Evolutionary conservation across 1,140 invertebrate species (phyloP), one percentile per base, ranked within the genome.

Genomic region (Dendroctonus ponderosae): DNA sequence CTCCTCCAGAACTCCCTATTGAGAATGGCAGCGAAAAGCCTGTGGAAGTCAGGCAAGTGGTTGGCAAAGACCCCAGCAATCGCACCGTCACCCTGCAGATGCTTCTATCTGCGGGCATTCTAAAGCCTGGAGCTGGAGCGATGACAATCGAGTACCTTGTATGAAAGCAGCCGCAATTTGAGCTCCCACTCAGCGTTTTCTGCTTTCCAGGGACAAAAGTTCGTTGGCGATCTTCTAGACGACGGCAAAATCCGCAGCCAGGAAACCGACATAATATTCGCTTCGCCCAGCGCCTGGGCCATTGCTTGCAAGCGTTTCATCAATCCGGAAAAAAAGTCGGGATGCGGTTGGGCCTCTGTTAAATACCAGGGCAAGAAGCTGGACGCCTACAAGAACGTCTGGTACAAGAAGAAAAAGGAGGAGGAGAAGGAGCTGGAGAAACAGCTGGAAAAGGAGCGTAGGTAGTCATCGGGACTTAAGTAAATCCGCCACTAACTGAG

Each of bases 141-240:
- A 89, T 96, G 86, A 90, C 91, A 37, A 91, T 95, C 70, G 92
- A 94, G 78, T 95, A 94, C 82, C 82, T 94, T 83, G 91, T 92
- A 68, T 62, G 63, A 60, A 46, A 46, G 5, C 43, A 0, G 4
- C 1, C 1, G 12, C 12, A 46, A 46, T 46, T 46, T 11, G 44
- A 46, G 12, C 44, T 4, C 2, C 44, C 12, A 11, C 3, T 12
- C 12, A 46, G 44, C 12, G 0, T 44, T 44, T 11, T 4, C 44
- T 46, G 8, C 12, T 46, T 46, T 11, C 12, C 6, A 91, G 89
- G 93, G 93, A 14, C 90, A 93, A 81, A 91, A 89, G 75, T 96
- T 96, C 82, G 86, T 90, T 66, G 93, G 91, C 39, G 93, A 96
- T 80, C 81, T 96, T 15, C 81, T 94, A 70, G 76, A 87, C 48